These are phyloP conservation scores for Epizoanthus rinbou DNA, from an alignment of 92 coral and sea anemone species.

Conservation along the genomic window DNA sequence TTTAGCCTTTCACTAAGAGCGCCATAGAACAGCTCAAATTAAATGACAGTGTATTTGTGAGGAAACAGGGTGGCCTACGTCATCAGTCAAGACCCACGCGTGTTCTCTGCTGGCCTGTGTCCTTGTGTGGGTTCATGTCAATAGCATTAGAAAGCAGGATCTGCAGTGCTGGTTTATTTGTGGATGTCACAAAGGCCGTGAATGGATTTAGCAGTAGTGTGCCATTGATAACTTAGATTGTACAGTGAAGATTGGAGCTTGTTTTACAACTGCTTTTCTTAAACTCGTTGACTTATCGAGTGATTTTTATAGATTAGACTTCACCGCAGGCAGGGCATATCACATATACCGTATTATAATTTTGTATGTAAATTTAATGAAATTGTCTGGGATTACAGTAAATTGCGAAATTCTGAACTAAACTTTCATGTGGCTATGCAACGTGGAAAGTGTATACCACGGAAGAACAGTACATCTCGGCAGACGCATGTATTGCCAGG, in stretches of 20 bases:
- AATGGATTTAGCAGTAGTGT: neutral
- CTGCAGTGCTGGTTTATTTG: conserved; percentile 9
- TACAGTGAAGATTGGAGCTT: neutral
- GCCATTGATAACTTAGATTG: neutral
- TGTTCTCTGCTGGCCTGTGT: conserved; percentile 5
- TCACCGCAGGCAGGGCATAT: no score
- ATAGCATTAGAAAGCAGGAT: neutral
- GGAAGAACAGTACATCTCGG: no score
- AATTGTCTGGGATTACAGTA: neutral
- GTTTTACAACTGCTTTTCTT: neutral
- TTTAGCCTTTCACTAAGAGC: conserved; percentile 7
- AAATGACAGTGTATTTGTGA: conserved; percentile 33
- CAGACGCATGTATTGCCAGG: no score
- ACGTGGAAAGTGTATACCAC: neutral
- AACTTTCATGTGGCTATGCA: neutral
- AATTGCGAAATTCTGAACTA: conserved; percentile 14
- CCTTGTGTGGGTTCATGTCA: conserved; percentile 18
- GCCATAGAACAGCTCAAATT: conserved; percentile 18
- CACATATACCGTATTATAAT: no score
- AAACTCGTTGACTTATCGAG: neutral
- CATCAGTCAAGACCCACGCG: conserved; percentile 41
- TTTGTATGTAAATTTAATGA: neutral
- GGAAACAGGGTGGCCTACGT: conserved; percentile 27
- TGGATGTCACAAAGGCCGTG: neutral
- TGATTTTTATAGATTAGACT: neutral